Conservation (phyloP, 2,888 invertebrate genomes). For the Polydesmus complanatus region DNA sequence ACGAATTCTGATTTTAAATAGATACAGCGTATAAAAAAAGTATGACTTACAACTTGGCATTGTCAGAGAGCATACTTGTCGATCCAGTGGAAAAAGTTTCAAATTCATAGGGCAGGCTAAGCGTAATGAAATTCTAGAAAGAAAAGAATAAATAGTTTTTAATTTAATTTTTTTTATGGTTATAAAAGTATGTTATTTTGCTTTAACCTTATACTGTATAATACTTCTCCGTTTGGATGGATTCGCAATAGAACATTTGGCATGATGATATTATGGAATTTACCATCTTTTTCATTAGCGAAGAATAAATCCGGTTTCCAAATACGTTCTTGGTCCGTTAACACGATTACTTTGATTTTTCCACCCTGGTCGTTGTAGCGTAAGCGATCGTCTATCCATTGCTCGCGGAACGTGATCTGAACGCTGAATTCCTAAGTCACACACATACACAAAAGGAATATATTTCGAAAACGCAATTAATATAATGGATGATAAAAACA, state of each 20-base stretch:
- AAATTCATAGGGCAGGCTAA: constrained; percentile 96
- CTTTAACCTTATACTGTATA: constrained; percentile 77
- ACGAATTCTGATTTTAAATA: too few relatives aligned
- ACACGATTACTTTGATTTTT: constrained; percentile 65
- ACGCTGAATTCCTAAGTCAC: constrained; percentile 70
- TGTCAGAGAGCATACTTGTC: constrained; percentile 82
- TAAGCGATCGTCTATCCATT: constrained; percentile 81
- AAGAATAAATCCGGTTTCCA: constrained; percentile 92
- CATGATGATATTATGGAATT: constrained; percentile 83
- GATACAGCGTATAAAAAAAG: too few relatives aligned
- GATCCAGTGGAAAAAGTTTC: constrained; percentile 89
- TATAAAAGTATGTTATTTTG: neutral
- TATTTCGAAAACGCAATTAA: too few relatives aligned
- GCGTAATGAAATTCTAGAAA: constrained; percentile 71
- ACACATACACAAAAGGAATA: neutral
- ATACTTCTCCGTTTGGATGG: constrained; percentile 83
- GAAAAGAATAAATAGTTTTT: neutral
- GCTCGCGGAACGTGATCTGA: constrained; percentile 91
- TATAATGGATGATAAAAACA: neutral
- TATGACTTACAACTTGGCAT: constrained; percentile 95
- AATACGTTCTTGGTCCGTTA: constrained; percentile 85
- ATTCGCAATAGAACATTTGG: constrained; percentile 94
- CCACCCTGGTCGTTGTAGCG: constrained; percentile 28
- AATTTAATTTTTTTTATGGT: neutral
- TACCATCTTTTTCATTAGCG: constrained; percentile 38